phyloP scores from a whole-genome alignment of 2,113 vertebrate genomes.

The Gavialis gangeticus region DNA sequence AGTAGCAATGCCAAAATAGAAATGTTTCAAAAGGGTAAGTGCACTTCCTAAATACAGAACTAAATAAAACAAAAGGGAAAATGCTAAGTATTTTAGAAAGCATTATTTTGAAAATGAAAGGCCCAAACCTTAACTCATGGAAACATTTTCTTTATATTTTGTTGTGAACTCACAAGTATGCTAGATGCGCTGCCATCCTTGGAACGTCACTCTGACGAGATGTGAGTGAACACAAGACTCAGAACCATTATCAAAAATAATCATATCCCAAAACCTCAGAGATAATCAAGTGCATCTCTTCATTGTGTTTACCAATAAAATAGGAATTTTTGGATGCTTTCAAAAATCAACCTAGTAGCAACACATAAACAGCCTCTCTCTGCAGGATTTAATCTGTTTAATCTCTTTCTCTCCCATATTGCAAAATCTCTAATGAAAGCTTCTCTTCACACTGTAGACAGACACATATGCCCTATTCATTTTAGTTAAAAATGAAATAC shows the following conservation, averaged over 20 bases:
- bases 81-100: not conserved
- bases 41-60: not conserved
- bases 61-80: not conserved
- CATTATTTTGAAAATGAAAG: conserved; percentile 2
- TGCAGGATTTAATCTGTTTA: not conserved
- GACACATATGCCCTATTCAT: not conserved
- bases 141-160: conserved; percentile 15
- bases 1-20: not conserved
- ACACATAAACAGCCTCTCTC: not conserved
- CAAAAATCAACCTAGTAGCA: conserved; percentile 12
- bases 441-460: not conserved
- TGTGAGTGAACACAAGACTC: conserved; percentile 32
- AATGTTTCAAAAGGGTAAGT: not conserved
- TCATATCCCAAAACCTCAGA: not conserved
- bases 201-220: not conserved
- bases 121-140: not conserved
- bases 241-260: conserved; percentile 47
- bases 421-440: not conserved
- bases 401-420: not conserved
- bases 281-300: not conserved
- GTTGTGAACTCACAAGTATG: not conserved
- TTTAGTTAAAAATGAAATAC: not conserved
- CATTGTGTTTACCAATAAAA: not conserved
- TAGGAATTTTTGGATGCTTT: not conserved
- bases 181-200: not conserved